These are phyloP conservation scores for Microctonus brassicae DNA, from an alignment of 2,888 invertebrate species.

Conservation along the genomic window DNA sequence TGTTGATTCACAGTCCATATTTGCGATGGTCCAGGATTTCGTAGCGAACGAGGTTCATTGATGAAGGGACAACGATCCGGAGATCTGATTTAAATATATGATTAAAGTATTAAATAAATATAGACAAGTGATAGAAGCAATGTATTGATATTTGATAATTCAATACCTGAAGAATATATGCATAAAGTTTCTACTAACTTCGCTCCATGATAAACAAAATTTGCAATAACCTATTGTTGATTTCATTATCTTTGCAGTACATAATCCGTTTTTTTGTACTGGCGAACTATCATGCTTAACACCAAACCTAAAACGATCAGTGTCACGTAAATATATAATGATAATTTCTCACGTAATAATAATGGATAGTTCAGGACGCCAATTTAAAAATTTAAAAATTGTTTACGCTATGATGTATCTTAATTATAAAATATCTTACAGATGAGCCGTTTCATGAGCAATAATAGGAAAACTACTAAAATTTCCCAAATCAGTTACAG, in stretches of 20 bases:
- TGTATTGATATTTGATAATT: neutral
- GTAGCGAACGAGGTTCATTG: neutral
- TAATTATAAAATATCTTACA: neutral
- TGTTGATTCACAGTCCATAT: neutral
- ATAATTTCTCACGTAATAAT: no score
- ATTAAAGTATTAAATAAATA: neutral
- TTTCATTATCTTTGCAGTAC: neutral
- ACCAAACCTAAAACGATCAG: neutral
- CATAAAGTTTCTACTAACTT: neutral
- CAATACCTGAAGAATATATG: neutral
- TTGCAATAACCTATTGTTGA: neutral
- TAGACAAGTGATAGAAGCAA: neutral
- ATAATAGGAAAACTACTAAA: neutral
- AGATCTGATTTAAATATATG: neutral
- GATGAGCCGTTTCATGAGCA: neutral
- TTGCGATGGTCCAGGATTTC: neutral
- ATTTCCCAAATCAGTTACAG: neutral
- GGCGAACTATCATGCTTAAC: neutral
- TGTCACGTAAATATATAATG: neutral
- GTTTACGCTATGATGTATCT: no score
- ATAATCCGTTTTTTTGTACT: neutral
- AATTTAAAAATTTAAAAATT: no score
- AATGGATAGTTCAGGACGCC: no score
- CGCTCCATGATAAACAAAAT: neutral
- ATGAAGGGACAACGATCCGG: neutral